Percentiles rank a stretch among this genome's conserved stretches.
phyloP scores from a whole-genome alignment of 1,140 invertebrate species.

The Heliothis virescens region DNA sequence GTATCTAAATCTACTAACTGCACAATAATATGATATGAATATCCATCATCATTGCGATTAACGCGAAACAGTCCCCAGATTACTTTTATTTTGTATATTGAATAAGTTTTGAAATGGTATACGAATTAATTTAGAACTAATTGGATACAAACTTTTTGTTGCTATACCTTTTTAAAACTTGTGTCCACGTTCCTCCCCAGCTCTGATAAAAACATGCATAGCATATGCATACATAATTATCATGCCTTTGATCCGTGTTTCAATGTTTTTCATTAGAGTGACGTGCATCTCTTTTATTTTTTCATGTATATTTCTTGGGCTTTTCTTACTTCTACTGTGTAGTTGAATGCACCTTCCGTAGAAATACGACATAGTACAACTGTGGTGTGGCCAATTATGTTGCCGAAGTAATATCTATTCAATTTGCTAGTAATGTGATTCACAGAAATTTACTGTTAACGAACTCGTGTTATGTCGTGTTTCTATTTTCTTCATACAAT shows the following conservation, averaged over 20 bases:
- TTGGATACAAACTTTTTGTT: not conserved
- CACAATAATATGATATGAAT: not conserved
- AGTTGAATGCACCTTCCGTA: not conserved
- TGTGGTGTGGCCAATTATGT: not conserved
- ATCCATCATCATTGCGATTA: slow-evolving; percentile 9
- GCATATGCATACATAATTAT: too few species aligned
- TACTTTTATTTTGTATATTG: not conserved
- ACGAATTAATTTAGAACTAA: too few species aligned
- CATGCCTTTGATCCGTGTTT: too few species aligned
- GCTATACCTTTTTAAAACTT: not conserved
- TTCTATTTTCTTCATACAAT: slow-evolving; percentile 41
- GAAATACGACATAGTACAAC: not conserved
- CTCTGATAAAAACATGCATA: too few species aligned
- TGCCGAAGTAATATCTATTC: too few species aligned
- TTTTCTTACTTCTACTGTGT: slow-evolving; percentile 1
- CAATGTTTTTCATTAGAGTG: slow-evolving; percentile 4
- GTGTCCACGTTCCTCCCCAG: not conserved
- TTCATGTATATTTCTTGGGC: slow-evolving; percentile 9
- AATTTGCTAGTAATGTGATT: too few species aligned
- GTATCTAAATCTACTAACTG: slow-evolving; percentile 16
- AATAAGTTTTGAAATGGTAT: slow-evolving; percentile 13
- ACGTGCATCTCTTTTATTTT: not conserved
- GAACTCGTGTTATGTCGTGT: slow-evolving; percentile 28
- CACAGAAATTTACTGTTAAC: too few species aligned
- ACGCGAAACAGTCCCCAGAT: not conserved